Base-by-base conservation (phyloP, 2,113 vertebrate genomes). In the Mormyrus lacerda region DNA sequence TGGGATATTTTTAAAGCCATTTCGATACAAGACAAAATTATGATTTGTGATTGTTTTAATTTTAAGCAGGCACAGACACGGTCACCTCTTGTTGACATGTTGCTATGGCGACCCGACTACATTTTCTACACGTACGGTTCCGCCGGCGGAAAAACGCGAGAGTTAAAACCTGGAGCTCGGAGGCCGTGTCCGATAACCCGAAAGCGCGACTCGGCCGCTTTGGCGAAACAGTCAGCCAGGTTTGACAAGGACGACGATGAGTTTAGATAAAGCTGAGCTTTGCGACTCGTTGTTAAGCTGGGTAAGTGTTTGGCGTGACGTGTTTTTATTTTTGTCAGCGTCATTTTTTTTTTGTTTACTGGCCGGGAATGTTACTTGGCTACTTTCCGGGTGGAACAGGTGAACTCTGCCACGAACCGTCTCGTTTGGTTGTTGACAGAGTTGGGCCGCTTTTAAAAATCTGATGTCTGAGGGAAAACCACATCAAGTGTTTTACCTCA, bases 271-370 rank as follows among this genome's bases (percentile, higher is more conserved):
- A 91, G 95, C 95, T 27, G 91, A 96, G 90, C 93, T 96, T 65
- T 97, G 97, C 90, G 96, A 96, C 84, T 96, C 96, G 21, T 95
- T 97, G 93, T 92, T 97, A 88, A 97, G 94, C 90, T 97, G 97
- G 97, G 97, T 97, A 95, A 96, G 96, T 94, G 92, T 86, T 51
- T 53, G 45, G 85, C 27, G 85, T 27, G 48, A 86, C n/a, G 88
- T 47, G 27, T 84, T 44, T 86, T 85, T 90, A 24, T 51, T 27
- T 84, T 44, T 9, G 19, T 73, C 10, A 82, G 76, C 76, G 5
- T 17, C 76, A 47, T 50, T n/a, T 53, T 3, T 0, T 19, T 1
- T 84, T 8, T 8, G 35, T 11, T 15, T 6, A 44, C 1, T 17
- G 13, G 27, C 42, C 4, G 15, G 44, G 24, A 48, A 48, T 47